These are phyloP conservation scores for Melinopterus prodromus DNA, from an alignment of 2,888 invertebrate genomes.

Conservation along the genomic window DNA sequence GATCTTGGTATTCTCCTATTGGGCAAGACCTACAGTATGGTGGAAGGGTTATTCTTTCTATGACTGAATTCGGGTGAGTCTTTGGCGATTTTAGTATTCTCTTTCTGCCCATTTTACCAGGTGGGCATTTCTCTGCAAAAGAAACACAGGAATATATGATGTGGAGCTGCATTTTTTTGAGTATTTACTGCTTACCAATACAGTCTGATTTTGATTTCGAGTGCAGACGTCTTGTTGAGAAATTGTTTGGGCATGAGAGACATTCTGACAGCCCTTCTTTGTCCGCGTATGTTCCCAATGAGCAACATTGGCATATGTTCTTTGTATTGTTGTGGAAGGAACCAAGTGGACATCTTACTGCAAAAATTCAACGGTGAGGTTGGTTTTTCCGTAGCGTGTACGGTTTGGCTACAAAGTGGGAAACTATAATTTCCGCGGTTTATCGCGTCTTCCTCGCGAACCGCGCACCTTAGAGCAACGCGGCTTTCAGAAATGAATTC, in stretches of 20 bases:
- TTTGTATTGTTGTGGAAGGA: conserved; percentile 67
- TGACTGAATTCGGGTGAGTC: conserved; percentile 47
- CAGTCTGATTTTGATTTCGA: conserved; percentile 63
- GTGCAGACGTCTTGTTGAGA: conserved; percentile 65
- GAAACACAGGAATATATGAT: not conserved
- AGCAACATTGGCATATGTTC: conserved; percentile 67
- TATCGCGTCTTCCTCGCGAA: no score
- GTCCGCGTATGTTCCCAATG: conserved; percentile 68
- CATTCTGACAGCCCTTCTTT: conserved; percentile 65
- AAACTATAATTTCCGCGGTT: no score
- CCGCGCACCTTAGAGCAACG: no score
- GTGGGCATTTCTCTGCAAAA: conserved; percentile 63
- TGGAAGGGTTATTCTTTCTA: conserved; percentile 61
- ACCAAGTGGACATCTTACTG: conserved; percentile 71
- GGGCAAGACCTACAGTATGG: conserved; percentile 67
- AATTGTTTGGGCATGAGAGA: conserved; percentile 65
- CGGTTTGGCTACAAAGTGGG: no score
- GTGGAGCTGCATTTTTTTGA: not conserved
- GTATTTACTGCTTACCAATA: conserved; percentile 59
- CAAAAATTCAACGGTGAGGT: no score
- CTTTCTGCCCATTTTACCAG: conserved; percentile 62
- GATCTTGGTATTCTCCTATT: conserved; percentile 68
- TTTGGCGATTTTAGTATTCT: conserved; percentile 52
- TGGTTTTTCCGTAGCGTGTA: no score
- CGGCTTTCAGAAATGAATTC: no score